phyloP scores from a whole-genome alignment of 2,113 vertebrate species.

The Paramormyrops kingsleyae region DNA sequence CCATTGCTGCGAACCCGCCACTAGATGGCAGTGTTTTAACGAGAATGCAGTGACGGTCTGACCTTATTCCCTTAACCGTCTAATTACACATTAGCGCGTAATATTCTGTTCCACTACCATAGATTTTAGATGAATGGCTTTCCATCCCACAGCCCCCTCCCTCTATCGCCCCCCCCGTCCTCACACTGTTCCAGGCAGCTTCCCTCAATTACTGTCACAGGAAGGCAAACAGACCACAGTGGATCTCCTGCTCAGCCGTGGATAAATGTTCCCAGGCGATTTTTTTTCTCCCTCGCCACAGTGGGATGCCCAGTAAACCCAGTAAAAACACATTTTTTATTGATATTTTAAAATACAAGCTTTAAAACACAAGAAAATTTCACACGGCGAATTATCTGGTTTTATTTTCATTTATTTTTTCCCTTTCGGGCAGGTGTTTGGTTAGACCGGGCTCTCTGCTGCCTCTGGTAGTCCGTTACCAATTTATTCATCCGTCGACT shows the following conservation, averaged over 20 bases:
- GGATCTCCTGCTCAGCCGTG: conserved; percentile 27
- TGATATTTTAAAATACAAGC: conserved; percentile 6
- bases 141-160: conserved; percentile 31
- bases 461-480: background rate
- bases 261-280: conserved; percentile 6
- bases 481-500: background rate
- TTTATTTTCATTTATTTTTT: background rate
- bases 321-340: conserved; percentile 1
- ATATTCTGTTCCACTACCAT: conserved; percentile 56
- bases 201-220: conserved; percentile 63
- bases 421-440: background rate
- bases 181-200: conserved; percentile 59
- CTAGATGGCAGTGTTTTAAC: conserved; percentile 15
- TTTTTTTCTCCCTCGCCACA: background rate
- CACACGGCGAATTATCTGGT: background rate
- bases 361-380: background rate
- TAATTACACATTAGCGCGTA: conserved; percentile 11
- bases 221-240: conserved; percentile 49
- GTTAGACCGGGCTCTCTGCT: background rate
- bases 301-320: conserved; percentile 4
- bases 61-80: conserved; percentile 6
- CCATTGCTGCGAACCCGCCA: conserved; percentile 53
- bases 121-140: conserved; percentile 61
- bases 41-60: background rate
- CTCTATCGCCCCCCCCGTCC: conserved; percentile 34